Evolutionary conservation across 2,113 vertebrate genomes (phyloP).

Genomic region (Delphinus delphis): DNA sequence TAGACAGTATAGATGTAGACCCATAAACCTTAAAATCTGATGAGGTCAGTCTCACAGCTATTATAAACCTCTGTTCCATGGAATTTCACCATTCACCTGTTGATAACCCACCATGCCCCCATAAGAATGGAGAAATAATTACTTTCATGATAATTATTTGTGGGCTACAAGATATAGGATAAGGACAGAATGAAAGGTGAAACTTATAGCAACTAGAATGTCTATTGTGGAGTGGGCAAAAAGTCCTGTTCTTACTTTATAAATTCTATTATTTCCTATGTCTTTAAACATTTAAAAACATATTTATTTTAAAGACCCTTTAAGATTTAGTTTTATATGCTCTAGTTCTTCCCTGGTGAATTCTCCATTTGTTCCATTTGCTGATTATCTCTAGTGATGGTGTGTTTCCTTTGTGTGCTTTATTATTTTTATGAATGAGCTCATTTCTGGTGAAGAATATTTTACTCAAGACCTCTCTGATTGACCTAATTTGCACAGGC

Average conservation of each 20-base stretch:
- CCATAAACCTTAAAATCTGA: not conserved
- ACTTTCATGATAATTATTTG: not conserved
- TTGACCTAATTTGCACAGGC: not conserved
- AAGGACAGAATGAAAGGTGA: not conserved
- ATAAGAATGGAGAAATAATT: not conserved
- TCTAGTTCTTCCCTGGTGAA: not conserved
- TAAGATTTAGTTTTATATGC: not conserved
- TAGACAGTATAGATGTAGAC: not conserved
- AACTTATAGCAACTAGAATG: not conserved
- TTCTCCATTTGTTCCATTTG: not conserved
- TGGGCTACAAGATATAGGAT: not conserved
- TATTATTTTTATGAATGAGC: not conserved
- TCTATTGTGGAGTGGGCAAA: not conserved
- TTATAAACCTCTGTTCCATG: not conserved
- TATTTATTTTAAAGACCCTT: not conserved
- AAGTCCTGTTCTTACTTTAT: not conserved
- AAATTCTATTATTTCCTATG: not conserved
- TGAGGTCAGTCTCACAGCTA: not conserved
- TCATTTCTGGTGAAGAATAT: not conserved
- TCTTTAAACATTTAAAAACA: not conserved
- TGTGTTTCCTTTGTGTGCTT: not conserved
- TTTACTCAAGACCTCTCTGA: not conserved
- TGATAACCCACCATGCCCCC: not conserved
- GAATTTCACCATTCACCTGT: not conserved
- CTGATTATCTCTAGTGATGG: not conserved